These are phyloP conservation scores for Hucho hucho DNA, from an alignment of 2,113 vertebrate species.

Conservation along the genomic window DNA sequence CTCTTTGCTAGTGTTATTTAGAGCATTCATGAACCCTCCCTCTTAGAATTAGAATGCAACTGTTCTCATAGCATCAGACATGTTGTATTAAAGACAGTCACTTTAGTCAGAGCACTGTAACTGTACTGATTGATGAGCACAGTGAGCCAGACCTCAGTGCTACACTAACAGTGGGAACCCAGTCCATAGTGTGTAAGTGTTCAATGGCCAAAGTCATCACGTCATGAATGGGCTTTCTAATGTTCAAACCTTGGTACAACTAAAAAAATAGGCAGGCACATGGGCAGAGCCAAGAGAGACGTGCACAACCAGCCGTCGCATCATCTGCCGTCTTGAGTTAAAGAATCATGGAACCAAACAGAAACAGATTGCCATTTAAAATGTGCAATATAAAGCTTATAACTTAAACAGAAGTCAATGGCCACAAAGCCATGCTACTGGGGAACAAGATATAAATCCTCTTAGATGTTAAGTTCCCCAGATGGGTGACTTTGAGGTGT, in stretches of 20 bases:
- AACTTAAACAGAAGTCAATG: not conserved
- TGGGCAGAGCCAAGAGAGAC: not conserved
- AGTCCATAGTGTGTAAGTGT: not conserved
- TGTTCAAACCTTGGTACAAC: slow-evolving; percentile 10
- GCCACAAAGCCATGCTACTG: not conserved
- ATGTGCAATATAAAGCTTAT: not conserved
- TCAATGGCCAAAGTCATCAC: slow-evolving; percentile 16
- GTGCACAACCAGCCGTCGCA: not conserved
- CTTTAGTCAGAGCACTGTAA: slow-evolving; percentile 37
- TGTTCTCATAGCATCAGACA: not conserved
- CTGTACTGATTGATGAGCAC: slow-evolving; percentile 34
- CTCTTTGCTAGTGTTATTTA: too few relatives aligned
- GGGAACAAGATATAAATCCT: too few relatives aligned
- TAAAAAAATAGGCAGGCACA: slow-evolving; percentile 13
- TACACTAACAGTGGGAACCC: slow-evolving; percentile 14
- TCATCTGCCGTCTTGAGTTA: not conserved
- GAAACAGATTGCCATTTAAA: not conserved
- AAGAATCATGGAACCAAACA: not conserved
- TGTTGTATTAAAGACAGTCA: not conserved
- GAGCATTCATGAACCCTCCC: too few relatives aligned
- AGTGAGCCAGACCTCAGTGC: slow-evolving; percentile 25
- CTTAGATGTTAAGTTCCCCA: too few relatives aligned
- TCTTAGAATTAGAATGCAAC: too few relatives aligned
- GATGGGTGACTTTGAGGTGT: too few relatives aligned
- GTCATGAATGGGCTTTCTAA: slow-evolving; percentile 18